phyloP scores from a whole-genome alignment of 2,113 vertebrate genomes.

The Xyliphius kryptos region DNA sequence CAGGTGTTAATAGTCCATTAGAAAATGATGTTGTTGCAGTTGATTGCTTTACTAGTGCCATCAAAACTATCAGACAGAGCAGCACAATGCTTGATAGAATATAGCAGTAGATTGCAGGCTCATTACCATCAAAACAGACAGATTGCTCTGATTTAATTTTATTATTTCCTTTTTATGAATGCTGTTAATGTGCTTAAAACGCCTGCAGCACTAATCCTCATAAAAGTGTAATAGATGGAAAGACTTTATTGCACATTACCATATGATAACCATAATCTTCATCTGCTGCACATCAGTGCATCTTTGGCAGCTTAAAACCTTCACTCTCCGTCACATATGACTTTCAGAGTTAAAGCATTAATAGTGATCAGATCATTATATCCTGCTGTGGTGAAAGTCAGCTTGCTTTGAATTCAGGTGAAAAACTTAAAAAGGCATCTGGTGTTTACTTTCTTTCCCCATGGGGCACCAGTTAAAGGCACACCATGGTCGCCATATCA shows the following conservation, averaged over 20 bases:
- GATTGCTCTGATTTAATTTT: slow-evolving; percentile 26
- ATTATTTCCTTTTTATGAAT: slow-evolving; percentile 34
- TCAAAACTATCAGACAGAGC: slow-evolving; percentile 1
- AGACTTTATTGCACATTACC: slow-evolving; percentile 13
- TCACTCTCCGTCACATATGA: background rate
- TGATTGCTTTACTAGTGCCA: slow-evolving; percentile 11
- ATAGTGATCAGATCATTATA: slow-evolving; percentile 1
- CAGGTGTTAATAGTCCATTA: background rate
- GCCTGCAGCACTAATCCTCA: slow-evolving; percentile 25
- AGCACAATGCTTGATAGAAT: slow-evolving; percentile 22
- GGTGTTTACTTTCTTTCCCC: slow-evolving; percentile 28
- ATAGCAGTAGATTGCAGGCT: slow-evolving; percentile 8
- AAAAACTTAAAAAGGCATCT: slow-evolving; percentile 24
- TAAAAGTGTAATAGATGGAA: slow-evolving; percentile 29
- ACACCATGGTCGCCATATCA: slow-evolving; percentile 9
- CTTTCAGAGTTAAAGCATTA: slow-evolving; percentile 1
- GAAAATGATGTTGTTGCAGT: slow-evolving; percentile 3
- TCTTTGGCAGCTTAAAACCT: background rate
- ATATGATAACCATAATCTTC: background rate
- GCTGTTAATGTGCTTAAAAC: slow-evolving; percentile 31
- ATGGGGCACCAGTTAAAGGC: slow-evolving; percentile 21
- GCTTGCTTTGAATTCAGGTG: slow-evolving; percentile 13
- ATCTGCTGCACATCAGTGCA: background rate
- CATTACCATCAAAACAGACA: slow-evolving; percentile 34
- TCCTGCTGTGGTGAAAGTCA: slow-evolving; percentile 7